These are phyloP conservation scores for Galeopsomyia nigrocyanea DNA, from an alignment of 2,888 invertebrate species.

Conservation along the genomic window DNA sequence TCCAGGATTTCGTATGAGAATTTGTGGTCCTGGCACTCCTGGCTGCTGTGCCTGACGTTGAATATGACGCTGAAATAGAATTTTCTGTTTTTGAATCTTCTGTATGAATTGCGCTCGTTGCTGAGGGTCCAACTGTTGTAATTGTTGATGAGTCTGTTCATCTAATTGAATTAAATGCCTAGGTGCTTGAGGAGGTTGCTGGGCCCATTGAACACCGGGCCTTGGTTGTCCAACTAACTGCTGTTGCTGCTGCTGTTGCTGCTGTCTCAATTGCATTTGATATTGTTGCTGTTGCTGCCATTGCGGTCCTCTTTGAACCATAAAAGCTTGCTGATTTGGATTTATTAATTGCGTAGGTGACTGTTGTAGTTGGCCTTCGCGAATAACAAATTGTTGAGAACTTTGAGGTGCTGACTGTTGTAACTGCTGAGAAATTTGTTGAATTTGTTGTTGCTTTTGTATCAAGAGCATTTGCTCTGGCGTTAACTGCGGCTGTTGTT, in stretches of 20 bases:
- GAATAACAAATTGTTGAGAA: constrained; percentile 66
- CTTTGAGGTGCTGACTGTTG: constrained; percentile 66
- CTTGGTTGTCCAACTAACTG: constrained; percentile 63
- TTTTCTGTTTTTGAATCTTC: constrained; percentile 78
- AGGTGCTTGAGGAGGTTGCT: constrained; percentile 73
- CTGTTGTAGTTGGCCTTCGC: constrained; percentile 67
- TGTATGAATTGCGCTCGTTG: constrained; percentile 85
- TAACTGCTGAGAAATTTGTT: constrained; percentile 70
- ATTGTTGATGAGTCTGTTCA: constrained; percentile 85
- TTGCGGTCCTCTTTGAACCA: constrained; percentile 73
- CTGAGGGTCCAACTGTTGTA: constrained; percentile 85
- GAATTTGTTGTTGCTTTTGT: constrained; percentile 72
- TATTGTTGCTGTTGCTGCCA: constrained; percentile 72
- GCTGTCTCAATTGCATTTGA: constrained; percentile 70
- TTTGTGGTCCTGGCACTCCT: constrained; percentile 71
- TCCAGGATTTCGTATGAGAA: constrained; percentile 78
- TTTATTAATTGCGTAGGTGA: constrained; percentile 64
- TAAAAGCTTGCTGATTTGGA: constrained; percentile 64
- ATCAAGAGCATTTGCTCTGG: constrained; percentile 70
- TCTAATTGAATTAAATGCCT: constrained; percentile 85
- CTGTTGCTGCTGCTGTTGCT: constrained; percentile 67
- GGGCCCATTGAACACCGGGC: constrained; percentile 67
- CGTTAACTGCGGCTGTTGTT: constrained; percentile 67
- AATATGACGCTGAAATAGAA: constrained; percentile 73
- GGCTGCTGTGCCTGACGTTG: constrained; percentile 73